These are phyloP conservation scores for Trematomus bernacchii DNA, from an alignment of 2,797 vertebrate genomes.

Conservation along the genomic window DNA sequence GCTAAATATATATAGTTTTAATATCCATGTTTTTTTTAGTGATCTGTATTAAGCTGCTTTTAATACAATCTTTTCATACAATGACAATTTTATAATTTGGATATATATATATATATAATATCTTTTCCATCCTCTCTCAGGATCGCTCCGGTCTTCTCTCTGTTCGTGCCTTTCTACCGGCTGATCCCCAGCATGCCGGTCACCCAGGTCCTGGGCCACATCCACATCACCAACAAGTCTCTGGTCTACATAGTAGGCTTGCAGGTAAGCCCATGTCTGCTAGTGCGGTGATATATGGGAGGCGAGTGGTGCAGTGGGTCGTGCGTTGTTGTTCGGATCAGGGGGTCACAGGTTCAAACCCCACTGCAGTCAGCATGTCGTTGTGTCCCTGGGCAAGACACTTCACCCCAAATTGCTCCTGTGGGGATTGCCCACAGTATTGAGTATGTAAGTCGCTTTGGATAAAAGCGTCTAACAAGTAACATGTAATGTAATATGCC, in stretches of 20 bases:
- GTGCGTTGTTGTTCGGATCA: too few species aligned
- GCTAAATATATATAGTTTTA: neutral
- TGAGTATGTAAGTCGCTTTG: too few species aligned
- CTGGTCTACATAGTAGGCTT: slow-evolving; percentile 91
- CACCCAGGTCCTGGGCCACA: slow-evolving; percentile 92
- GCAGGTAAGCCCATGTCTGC: slow-evolving; percentile 64
- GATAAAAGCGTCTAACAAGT: too few species aligned
- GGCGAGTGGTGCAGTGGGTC: too few species aligned
- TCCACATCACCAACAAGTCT: slow-evolving; percentile 97
- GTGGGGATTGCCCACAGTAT: too few species aligned
- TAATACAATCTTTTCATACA: neutral
- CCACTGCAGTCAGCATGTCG: too few species aligned
- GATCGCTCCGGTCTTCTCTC: slow-evolving; percentile 92
- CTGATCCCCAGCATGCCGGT: slow-evolving; percentile 94
- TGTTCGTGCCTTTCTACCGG: slow-evolving; percentile 97
- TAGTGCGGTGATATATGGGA: neutral
- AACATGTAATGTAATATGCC: too few species aligned
- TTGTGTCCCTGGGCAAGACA: too few species aligned
- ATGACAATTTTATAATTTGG: neutral
- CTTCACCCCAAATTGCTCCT: too few species aligned
- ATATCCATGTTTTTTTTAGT: neutral
- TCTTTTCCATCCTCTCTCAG: slow-evolving; percentile 80
- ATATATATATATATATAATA: neutral
- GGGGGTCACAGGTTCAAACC: too few species aligned
- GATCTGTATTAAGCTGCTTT: neutral